phyloP scores from a whole-genome alignment of 2,888 invertebrate species.

The Lycocerus yunnanus region DNA sequence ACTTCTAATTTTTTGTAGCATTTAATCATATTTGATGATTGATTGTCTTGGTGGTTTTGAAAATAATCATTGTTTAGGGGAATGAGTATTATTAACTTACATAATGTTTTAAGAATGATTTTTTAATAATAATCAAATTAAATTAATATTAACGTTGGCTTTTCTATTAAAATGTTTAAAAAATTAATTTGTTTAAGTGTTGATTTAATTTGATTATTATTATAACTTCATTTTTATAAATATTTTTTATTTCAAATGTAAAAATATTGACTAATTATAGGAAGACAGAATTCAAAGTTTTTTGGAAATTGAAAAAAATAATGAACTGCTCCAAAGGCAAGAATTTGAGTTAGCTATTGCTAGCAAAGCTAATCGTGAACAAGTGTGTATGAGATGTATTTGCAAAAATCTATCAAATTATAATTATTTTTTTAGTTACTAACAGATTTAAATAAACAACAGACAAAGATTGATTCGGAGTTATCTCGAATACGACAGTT shows the following conservation, averaged over 20 bases:
- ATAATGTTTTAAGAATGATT: no score
- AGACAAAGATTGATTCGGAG: conserved; percentile 68
- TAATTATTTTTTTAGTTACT: conserved; percentile 53
- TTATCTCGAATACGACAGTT: conserved; percentile 70
- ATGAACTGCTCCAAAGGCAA: conserved; percentile 66
- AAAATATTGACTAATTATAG: conserved; percentile 48
- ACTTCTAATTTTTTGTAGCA: not conserved
- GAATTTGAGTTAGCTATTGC: conserved; percentile 68
- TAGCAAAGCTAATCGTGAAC: conserved; percentile 66
- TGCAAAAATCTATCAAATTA: not conserved
- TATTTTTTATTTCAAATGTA: no score
- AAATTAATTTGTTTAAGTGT: no score
- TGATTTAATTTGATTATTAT: no score
- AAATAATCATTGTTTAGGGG: no score
- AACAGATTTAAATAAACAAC: conserved; percentile 64
- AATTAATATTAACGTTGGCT: no score
- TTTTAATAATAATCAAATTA: no score
- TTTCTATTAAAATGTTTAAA: no score
- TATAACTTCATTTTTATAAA: no score
- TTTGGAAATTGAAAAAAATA: conserved; percentile 65
- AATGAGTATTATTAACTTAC: no score
- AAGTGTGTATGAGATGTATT: conserved; percentile 45
- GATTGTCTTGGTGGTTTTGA: not conserved
- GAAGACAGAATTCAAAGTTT: conserved; percentile 60
- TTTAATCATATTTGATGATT: not conserved